Percentiles rank a stretch among this genome's conserved stretches.
phyloP scores from a whole-genome alignment of 2,797 vertebrate species.

The Anguilla anguilla region DNA sequence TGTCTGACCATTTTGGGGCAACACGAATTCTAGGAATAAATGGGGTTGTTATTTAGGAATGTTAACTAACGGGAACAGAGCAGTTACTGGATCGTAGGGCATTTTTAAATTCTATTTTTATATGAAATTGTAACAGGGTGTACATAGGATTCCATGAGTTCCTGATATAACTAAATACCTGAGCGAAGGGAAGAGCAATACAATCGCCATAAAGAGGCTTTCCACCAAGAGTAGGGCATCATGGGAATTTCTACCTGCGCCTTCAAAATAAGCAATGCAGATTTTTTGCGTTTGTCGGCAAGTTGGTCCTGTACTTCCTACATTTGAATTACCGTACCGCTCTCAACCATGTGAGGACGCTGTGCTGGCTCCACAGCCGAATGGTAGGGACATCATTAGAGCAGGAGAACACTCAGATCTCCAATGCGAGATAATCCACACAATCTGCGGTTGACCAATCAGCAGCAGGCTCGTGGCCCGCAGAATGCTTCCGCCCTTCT shows the following conservation, averaged over 20 bases:
- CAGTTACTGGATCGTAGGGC: not conserved
- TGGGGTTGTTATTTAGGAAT: not conserved
- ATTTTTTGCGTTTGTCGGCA: not conserved
- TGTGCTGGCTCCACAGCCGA: no score
- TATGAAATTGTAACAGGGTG: not conserved
- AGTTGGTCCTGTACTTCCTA: not conserved
- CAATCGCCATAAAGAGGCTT: not conserved
- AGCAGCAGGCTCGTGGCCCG: no score
- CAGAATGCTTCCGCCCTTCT: no score
- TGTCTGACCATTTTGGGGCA: not conserved
- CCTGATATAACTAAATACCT: not conserved
- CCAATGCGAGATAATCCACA: no score
- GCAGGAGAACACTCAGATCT: no score
- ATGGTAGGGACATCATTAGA: no score
- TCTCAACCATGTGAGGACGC: not conserved
- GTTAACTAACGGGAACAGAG: not conserved
- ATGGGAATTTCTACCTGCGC: not conserved
- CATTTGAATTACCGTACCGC: not conserved
- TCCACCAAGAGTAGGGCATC: not conserved
- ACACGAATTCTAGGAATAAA: not conserved
- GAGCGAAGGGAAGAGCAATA: not conserved
- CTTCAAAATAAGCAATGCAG: not conserved
- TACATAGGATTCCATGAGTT: not conserved
- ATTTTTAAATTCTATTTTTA: slow-evolving; percentile 12
- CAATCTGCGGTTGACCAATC: no score